Evolutionary conservation across 2,113 vertebrate species (phyloP), one percentile per base, ranked within the genome.

Genomic region (Zapus hudsonius): DNA sequence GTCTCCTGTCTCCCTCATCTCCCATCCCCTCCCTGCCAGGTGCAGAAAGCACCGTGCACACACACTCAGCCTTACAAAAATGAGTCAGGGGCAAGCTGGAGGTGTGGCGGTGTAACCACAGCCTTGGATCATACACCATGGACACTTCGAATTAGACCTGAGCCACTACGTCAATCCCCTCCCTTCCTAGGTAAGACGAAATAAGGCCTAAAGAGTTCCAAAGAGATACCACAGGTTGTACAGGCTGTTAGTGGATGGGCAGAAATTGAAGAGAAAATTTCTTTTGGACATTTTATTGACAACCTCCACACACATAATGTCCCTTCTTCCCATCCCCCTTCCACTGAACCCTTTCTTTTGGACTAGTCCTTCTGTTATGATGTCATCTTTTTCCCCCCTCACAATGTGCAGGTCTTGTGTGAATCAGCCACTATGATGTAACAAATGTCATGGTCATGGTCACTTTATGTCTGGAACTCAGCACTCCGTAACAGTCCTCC

Each of bases 121-220:
- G 66, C 29, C 64, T 80, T 83, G 86, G 74, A 80, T 86, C 87
- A 4, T 25, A 7, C 36, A 78, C 91, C 5, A 0, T 13, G 52
- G 57, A 33, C 8, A 3, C 31, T 83, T 59, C 23, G 22, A 27
- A 47, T 42, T 44, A 17, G 70, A 82, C 47, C 42, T 72, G n/a
- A 69, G 29, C 84, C 29, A 13, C 78, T 55, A 72, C 55, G 44
- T 47, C 63, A n/a, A 33, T 59, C 55, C 64, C 57, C 61, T 89
- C 44, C 13, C 38, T 86, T 83, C 78, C 23, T 19, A 96, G 80
- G 52, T 70, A 44, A 82, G 78, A 61, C 72, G 85, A 66, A 72
- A 36, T 27, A 59, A 92, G 78, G 23, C 31, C 27, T 44, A 40
- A 42, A 67, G 78, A 33, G 17, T 36, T 47, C 8, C 12, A 61